A percentile compares a stretch with the other conserved stretches of the same genome.
Evolutionary conservation across 2,797 vertebrate genomes (phyloP).

Genomic region (Pterois miles): DNA sequence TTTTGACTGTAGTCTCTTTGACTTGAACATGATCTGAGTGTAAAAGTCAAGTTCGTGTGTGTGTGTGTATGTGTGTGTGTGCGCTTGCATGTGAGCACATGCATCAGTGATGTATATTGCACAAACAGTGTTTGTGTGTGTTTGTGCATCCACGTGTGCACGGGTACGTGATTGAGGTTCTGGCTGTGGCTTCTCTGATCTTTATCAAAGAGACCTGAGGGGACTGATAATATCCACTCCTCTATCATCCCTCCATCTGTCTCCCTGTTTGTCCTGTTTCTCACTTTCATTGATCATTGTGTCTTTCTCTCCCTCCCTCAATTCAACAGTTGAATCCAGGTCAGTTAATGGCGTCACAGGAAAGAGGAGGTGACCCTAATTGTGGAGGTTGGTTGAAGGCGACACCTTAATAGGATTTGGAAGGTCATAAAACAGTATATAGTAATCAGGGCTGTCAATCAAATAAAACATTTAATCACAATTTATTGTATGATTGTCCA

Average conservation of each 20-base stretch:
- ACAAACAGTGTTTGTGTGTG: slow-evolving; percentile 21
- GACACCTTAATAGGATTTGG: neutral
- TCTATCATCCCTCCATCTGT: slow-evolving; percentile 48
- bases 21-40: slow-evolving; percentile 63
- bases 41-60: slow-evolving; percentile 50
- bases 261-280: slow-evolving; percentile 29
- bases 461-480: too few species aligned
- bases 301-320: slow-evolving; percentile 10
- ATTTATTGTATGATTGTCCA: too few species aligned
- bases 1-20: slow-evolving; percentile 52
- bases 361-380: slow-evolving; percentile 34
- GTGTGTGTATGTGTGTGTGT: neutral
- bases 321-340: slow-evolving; percentile 26
- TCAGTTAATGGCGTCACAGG: slow-evolving; percentile 21
- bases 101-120: slow-evolving; percentile 6
- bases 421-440: neutral
- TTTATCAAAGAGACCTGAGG: slow-evolving; percentile 73
- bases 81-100: neutral
- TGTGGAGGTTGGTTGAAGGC: neutral
- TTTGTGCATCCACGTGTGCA: neutral
- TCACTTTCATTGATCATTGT: slow-evolving; percentile 22
- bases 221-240: slow-evolving; percentile 65
- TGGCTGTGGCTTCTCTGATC: slow-evolving; percentile 60
- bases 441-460: too few species aligned
- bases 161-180: slow-evolving; percentile 49